Conservation (phyloP, 1,140 invertebrate genomes). For the Hyles euphorbiae region DNA sequence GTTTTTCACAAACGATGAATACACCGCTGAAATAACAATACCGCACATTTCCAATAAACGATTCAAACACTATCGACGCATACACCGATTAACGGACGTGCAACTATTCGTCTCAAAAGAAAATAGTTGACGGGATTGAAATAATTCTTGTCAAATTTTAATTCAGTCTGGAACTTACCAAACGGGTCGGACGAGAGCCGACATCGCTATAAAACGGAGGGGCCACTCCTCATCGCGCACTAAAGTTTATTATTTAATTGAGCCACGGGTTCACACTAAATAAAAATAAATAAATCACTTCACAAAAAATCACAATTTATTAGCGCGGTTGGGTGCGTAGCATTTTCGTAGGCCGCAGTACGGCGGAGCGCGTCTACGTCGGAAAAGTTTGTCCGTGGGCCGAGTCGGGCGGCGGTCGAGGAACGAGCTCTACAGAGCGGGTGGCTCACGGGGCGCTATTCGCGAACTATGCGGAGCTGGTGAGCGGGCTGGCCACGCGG, state of each 20-base stretch:
- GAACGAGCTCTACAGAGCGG: conserved; percentile 44
- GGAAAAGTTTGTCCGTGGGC: conserved; percentile 52
- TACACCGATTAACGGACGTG: conserved; percentile 7
- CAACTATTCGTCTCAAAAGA: conserved; percentile 24
- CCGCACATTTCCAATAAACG: conserved; percentile 35
- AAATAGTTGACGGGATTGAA: conserved; percentile 26
- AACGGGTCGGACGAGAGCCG: conserved; percentile 71
- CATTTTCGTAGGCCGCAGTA: conserved; percentile 33
- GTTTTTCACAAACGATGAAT: conserved; percentile 41
- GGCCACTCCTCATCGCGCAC: conserved; percentile 64
- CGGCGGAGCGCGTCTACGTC: conserved; percentile 39
- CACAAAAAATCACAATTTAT: conserved; percentile 36
- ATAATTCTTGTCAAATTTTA: conserved; percentile 18
- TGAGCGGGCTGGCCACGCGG: conserved; percentile 33
- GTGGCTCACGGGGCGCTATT: conserved; percentile 49
- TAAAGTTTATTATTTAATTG: conserved; percentile 39
- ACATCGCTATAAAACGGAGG: conserved; percentile 64
- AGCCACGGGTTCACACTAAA: conserved; percentile 46
- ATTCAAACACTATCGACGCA: conserved; percentile 20
- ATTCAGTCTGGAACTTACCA: conserved; percentile 62
- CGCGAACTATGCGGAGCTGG: conserved; percentile 56
- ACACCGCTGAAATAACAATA: conserved; percentile 65
- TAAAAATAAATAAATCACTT: conserved; percentile 33
- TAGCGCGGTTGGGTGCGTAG: conserved; percentile 27
- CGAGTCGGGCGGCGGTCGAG: conserved; percentile 29